A percentile compares a stretch with the other conserved stretches of the same genome.
Conservation (phyloP, 2,113 vertebrate genomes). For the Ellobius talpinus region DNA sequence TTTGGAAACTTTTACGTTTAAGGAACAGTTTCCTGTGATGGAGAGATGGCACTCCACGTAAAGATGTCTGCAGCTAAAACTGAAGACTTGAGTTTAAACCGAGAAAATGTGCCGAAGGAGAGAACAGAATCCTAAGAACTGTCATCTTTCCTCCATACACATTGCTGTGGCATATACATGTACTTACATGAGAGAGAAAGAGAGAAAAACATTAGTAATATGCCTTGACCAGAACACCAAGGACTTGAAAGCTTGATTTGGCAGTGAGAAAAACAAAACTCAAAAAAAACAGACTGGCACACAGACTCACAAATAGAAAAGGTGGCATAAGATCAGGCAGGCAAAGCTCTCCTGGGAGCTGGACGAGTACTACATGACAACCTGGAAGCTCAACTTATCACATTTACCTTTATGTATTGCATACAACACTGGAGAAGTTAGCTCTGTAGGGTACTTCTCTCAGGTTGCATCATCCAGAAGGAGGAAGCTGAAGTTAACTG, state of each 20-base stretch:
- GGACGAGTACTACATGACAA: background rate
- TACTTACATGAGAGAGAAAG: background rate
- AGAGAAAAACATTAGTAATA: background rate
- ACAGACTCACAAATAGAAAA: background rate
- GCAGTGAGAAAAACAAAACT: background rate
- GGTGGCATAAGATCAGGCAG: accelerated
- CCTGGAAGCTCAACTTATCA: background rate
- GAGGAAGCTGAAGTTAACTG: background rate
- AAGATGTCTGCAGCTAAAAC: background rate
- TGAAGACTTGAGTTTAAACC: background rate
- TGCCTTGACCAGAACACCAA: background rate
- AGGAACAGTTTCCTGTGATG: background rate
- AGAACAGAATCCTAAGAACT: background rate
- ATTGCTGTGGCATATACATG: background rate
- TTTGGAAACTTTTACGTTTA: background rate
- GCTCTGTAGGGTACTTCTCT: background rate
- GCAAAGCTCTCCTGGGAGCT: background rate
- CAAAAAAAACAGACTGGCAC: no score
- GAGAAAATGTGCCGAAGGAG: background rate
- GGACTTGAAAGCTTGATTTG: background rate
- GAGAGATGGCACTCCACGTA: background rate
- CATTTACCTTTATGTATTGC: background rate
- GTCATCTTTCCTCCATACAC: no score
- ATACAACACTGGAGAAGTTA: background rate
- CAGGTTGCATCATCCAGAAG: background rate